Evolutionary conservation across 1,140 invertebrate genomes (phyloP).

Genomic region (Pentalonia nigronervosa): DNA sequence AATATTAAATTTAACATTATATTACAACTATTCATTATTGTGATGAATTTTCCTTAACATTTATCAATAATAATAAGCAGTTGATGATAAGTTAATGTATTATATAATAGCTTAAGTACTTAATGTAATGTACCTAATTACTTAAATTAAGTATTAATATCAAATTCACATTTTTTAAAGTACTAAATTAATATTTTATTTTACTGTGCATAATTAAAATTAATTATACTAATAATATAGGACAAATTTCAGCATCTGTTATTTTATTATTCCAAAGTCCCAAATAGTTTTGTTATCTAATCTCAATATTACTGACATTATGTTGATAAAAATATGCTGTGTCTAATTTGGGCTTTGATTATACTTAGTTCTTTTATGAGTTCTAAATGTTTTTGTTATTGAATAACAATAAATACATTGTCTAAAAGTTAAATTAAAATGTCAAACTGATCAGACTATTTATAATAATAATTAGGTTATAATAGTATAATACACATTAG

Average conservation of each 20-base stretch:
- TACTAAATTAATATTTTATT: constrained; percentile 16
- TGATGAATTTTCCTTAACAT: neutral
- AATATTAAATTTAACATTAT: neutral
- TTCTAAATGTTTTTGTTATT: neutral
- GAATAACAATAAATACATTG: neutral
- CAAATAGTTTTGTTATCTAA: constrained; percentile 27
- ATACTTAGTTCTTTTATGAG: neutral
- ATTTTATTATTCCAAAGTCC: constrained; percentile 5
- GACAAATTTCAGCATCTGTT: neutral
- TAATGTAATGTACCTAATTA: neutral
- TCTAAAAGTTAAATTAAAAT: neutral
- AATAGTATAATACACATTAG: neutral
- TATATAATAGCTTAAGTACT: neutral
- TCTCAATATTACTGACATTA: constrained; percentile 1
- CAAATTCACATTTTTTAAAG: neutral
- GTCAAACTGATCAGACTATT: neutral
- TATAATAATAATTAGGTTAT: neutral
- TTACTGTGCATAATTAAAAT: neutral
- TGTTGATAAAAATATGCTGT: neutral
- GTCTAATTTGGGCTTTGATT: neutral
- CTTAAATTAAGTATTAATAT: neutral
- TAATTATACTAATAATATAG: neutral
- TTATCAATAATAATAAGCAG: neutral
- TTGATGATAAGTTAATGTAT: neutral
- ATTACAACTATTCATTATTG: neutral